phyloP scores from a whole-genome alignment of 1,140 invertebrate species.

The Hyles euphorbiae region DNA sequence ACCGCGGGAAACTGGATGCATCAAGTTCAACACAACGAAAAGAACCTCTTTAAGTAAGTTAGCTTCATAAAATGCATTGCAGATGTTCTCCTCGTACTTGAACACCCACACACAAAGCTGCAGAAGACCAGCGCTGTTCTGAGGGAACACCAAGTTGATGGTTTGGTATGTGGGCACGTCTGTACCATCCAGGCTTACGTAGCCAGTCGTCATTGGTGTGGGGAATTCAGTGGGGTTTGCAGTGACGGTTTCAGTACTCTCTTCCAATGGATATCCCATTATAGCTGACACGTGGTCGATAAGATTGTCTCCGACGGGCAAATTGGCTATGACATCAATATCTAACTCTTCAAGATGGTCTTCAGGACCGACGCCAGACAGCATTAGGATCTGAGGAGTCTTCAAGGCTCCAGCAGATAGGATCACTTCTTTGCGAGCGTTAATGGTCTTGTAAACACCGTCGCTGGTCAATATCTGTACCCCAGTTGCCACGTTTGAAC shows the following conservation, averaged over 20 bases:
- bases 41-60: constrained; percentile 1
- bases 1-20: constrained; percentile 76
- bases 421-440: constrained; percentile 14
- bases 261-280: neutral
- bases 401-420: constrained; percentile 10
- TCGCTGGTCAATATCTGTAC: constrained; percentile 52
- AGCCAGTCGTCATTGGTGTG: neutral
- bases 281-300: constrained; percentile 7
- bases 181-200: neutral
- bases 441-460: constrained; percentile 17
- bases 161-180: constrained; percentile 12
- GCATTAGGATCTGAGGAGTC: constrained; percentile 10
- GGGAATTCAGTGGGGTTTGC: constrained; percentile 8
- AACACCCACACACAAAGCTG: constrained; percentile 9
- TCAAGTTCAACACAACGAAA: constrained; percentile 69
- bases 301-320: constrained; percentile 14
- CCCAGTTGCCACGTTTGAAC: constrained; percentile 7
- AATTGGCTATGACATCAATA: constrained; percentile 5
- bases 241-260: neutral
- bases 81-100: constrained; percentile 9
- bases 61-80: constrained; percentile 3
- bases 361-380: constrained; percentile 11
- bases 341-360: constrained; percentile 2
- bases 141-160: constrained; percentile 14
- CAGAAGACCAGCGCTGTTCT: constrained; percentile 5